Evolutionary conservation across 1,140 invertebrate genomes (phyloP), one percentile per base, ranked within the genome.

Genomic region (Papilio glaucus): DNA sequence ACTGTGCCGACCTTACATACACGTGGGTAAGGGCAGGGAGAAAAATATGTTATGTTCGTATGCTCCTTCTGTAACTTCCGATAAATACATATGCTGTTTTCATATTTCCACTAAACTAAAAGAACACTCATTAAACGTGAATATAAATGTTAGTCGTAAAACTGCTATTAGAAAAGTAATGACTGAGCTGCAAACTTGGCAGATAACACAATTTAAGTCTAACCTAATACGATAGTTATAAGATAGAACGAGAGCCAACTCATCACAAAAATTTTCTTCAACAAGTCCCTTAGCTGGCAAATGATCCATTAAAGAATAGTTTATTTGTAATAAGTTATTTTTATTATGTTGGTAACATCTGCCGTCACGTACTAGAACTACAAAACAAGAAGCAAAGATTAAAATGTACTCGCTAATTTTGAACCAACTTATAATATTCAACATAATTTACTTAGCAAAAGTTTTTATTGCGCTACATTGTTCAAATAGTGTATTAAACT

Each of bases 161-260:
- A 57, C 21, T 57, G 49, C 9, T 26, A 57, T 26, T 49, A 18
- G 18, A 24, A 57, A 26, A 8, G 4, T 57, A 57, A 24, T 26
- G 49, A 57, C 18, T 26, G 3, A 57, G 49, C 49, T 21, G 21
- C 21, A 57, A 57, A 57, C 49, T 57, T 13, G 10, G 21, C 18
- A 24, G 49, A 57, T 57, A 57, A 57, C 21, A 24, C 4, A 57
- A 57, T 57, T 57, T 57, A 45, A 45, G 49, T 57, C 21, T 24
- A 24, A 57, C 49, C 10, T 57, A 13, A 26, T 57, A n/a, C n/a
- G n/a, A n/a, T n/a, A n/a, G n/a, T n/a, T n/a, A n/a, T n/a, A n/a
- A n/a, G n/a, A n/a, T 57, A 26, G 49, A 24, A 10, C 49, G 10
- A 57, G 49, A 57, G 21, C 45, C 21, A 53, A 57, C 21, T 57